Evolutionary conservation across 2,797 vertebrate genomes (phyloP).

Genomic region (Amblyraja radiata): DNA sequence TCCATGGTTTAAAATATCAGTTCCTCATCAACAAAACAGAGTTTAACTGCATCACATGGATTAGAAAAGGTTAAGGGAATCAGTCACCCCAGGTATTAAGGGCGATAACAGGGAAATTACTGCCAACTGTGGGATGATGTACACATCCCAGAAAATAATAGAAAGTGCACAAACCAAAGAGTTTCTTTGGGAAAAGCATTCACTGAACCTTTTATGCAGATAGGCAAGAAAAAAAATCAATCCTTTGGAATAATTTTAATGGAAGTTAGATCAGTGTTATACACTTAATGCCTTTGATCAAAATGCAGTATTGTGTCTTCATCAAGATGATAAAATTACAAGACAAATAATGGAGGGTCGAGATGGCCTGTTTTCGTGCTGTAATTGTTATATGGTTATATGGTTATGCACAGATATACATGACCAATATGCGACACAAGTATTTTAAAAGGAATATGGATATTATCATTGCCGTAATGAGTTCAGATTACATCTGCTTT

Average conservation of each 20-base stretch:
- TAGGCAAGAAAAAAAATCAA: background rate
- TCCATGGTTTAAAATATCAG: background rate
- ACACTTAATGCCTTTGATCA: background rate
- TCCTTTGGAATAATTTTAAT: background rate
- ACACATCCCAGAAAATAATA: background rate
- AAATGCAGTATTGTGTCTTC: background rate
- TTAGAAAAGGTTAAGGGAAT: background rate
- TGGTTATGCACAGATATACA: too few relatives aligned
- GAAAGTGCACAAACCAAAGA: background rate
- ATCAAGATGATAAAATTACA: background rate
- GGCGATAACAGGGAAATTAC: background rate
- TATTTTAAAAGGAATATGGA: background rate
- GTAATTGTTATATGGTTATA: too few relatives aligned
- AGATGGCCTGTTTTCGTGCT: too few relatives aligned
- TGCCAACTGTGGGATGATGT: background rate
- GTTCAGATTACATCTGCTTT: background rate
- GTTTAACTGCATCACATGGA: background rate
- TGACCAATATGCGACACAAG: background rate
- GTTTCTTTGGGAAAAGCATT: background rate
- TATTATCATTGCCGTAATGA: background rate
- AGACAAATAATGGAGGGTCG: background rate
- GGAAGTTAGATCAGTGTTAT: background rate
- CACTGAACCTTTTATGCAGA: background rate
- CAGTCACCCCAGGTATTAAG: background rate
- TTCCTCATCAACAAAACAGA: background rate